Conservation (phyloP, 1,140 invertebrate species). For the Stegodyphus mimosarum region DNA sequence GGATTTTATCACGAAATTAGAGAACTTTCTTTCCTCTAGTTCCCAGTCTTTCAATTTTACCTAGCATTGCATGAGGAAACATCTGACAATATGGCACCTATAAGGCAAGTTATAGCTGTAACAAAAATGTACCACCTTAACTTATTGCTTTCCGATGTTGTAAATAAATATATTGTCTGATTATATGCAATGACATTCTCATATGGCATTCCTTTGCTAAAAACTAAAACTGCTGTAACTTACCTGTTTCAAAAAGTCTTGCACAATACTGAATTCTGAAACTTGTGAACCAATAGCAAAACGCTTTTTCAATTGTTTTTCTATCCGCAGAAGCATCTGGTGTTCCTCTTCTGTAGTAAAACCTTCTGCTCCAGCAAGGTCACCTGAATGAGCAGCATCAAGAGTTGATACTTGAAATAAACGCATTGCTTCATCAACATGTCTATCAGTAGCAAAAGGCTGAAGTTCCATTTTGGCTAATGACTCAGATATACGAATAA, state of each 20-base stretch:
- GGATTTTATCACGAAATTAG: too few species aligned
- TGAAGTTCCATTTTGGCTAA: slow-evolving; percentile 98
- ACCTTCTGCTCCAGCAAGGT: slow-evolving; percentile 92
- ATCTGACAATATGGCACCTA: not conserved
- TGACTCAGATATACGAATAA: slow-evolving; percentile 95
- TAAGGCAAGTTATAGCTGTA: too few species aligned
- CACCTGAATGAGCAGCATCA: slow-evolving; percentile 93
- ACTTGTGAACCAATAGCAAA: slow-evolving; percentile 97
- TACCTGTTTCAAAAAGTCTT: slow-evolving; percentile 88
- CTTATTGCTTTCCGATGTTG: too few species aligned
- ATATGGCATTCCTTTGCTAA: too few species aligned
- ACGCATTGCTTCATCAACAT: slow-evolving; percentile 97
- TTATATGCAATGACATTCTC: too few species aligned
- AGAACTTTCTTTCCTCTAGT: too few species aligned
- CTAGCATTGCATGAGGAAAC: not conserved
- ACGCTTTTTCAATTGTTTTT: slow-evolving; percentile 92
- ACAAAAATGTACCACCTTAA: too few species aligned
- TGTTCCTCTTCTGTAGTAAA: slow-evolving; percentile 96
- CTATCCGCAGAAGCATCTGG: slow-evolving; percentile 87
- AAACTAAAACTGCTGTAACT: not conserved
- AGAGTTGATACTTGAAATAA: slow-evolving; percentile 98
- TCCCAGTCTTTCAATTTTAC: too few species aligned
- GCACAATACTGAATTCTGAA: slow-evolving; percentile 91
- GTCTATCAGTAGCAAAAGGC: slow-evolving; percentile 89
- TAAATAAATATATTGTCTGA: too few species aligned